Percentiles rank a stretch among this genome's conserved stretches.
These are phyloP conservation scores for Iphiclides podalirius DNA, from an alignment of 2,888 invertebrate species.

Conservation along the genomic window DNA sequence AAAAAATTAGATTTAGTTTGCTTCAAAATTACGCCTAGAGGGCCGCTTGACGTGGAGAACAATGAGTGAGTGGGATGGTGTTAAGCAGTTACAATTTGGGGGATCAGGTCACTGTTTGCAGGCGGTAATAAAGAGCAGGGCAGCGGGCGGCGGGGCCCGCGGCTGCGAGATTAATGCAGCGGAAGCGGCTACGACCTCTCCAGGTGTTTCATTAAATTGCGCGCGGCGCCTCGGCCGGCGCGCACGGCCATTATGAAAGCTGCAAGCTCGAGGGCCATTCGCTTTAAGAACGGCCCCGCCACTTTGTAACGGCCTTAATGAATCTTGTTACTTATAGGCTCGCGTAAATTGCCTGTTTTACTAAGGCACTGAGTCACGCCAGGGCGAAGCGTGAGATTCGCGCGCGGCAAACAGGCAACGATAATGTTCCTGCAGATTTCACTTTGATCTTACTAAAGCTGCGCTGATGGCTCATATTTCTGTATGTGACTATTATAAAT, in stretches of 20 bases:
- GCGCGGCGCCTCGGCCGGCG: slow-evolving; percentile 69
- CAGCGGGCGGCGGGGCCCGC: slow-evolving; percentile 29
- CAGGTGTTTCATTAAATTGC: slow-evolving; percentile 79
- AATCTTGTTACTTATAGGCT: slow-evolving; percentile 79
- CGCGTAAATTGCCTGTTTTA: slow-evolving; percentile 75
- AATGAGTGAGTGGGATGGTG: neutral
- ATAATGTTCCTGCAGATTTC: slow-evolving; percentile 31
- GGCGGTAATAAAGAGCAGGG: slow-evolving; percentile 29
- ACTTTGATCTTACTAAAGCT: neutral
- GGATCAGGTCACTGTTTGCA: slow-evolving; percentile 30
- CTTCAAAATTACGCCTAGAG: neutral
- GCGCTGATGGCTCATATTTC: too few species aligned
- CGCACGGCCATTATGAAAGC: slow-evolving; percentile 75
- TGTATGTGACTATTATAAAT: too few species aligned
- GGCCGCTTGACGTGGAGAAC: neutral
- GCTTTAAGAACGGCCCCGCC: slow-evolving; percentile 77
- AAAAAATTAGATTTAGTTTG: neutral
- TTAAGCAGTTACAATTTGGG: slow-evolving; percentile 1
- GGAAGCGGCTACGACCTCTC: slow-evolving; percentile 72
- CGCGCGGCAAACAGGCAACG: slow-evolving; percentile 42
- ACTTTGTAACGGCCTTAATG: slow-evolving; percentile 79
- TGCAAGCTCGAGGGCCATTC: slow-evolving; percentile 78
- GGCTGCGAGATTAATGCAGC: slow-evolving; percentile 71
- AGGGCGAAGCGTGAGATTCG: slow-evolving; percentile 55
- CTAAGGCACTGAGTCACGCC: slow-evolving; percentile 40